Evolutionary conservation across 2,888 invertebrate genomes (phyloP), one percentile per base, ranked within the genome.

Genomic region (Pristionchus japonicus): DNA sequence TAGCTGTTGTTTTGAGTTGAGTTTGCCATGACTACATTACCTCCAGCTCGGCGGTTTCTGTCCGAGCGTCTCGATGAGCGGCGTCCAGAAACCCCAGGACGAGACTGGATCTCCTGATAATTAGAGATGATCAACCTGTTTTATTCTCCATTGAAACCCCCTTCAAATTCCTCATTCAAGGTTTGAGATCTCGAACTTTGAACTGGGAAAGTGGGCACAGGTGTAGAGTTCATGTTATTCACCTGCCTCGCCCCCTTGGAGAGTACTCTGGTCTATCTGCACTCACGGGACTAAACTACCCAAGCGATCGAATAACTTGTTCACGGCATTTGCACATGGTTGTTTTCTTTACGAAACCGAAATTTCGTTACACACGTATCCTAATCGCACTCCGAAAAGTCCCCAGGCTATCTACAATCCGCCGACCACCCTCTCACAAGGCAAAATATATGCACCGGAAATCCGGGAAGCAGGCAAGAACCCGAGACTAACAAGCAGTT

Each of bases 1-100:
- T n/a, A n/a, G n/a, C n/a, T n/a, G n/a, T n/a, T n/a, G n/a, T n/a
- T n/a, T n/a, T n/a, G n/a, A n/a, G n/a, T n/a, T n/a, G n/a, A n/a
- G n/a, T n/a, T n/a, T n/a, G n/a, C n/a, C n/a, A n/a, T n/a, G n/a
- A n/a, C n/a, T n/a, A n/a, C n/a, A n/a, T 61, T 37, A 74, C 83
- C 87, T 61, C 47, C 57, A 34, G 23, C 34, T 52, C 7, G 88
- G 89, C 47, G 83, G 61, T 6, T 49, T 47, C 49, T 82, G 52
- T 57, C 88, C 89, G n/a, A 89, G 61, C 31, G 84, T 87, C 23
- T 74, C 57, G 34, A 90, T 88, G 1, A 90, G 70, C 23, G 90
- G 90, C 61, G 88, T 87, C 91, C 91, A 91, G 49, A 91, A 91
- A 31, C 85, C 89, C 84, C 89, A 89, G 13, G 88, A 37, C 2